Evolutionary conservation across 2,113 vertebrate genomes (phyloP), one percentile per base, ranked within the genome.

Genomic region (Typhlomys cinereus): DNA sequence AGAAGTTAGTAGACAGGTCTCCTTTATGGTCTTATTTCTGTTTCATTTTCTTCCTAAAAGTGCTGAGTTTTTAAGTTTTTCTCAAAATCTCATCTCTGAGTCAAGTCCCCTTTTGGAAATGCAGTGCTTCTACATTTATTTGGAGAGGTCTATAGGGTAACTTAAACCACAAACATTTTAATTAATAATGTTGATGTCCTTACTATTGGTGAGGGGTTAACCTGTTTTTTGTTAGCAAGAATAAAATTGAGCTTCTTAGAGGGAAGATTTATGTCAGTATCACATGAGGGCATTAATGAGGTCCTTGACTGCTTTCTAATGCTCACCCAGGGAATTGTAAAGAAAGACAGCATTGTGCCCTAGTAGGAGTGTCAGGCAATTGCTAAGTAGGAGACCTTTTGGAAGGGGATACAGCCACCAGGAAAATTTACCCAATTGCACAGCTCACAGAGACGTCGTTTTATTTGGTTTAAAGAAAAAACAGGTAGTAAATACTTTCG

Each of bases 171-270:
- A 95, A 87, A 76, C 76, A 87, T 94, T 90, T 86, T 84, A 96
- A 96, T 93, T 96, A 95, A 81, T 96, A 86, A 94, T 89, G 84
- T 67, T 89, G 76, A 87, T 74, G 34, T 62, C 91, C 93, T 95
- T 89, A 94, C 82, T 93, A 87, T 89, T 89, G 79, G 46, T 95
- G 75, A 92, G 87, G 36, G 80, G 66, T 15, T 82, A 94, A 89
- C 80, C 8, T 52, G 8, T 46, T 59, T 93, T 87, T 91, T 61
- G 12, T 88, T 27, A 73, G 15, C 8, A 2, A 48, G 6, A 64
- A 79, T 27, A 59, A 48, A 48, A 13, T 50, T 54, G 90, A 87
- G 18, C 76, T 85, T 91, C 64, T 46, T 81, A 48, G 27, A 80
- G 5, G 67, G 10, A 39, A 86, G 17, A 71, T 71, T 90, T 83